Evolutionary conservation across 2,888 invertebrate species (phyloP).

Genomic region (Drosophila paramelanica): DNA sequence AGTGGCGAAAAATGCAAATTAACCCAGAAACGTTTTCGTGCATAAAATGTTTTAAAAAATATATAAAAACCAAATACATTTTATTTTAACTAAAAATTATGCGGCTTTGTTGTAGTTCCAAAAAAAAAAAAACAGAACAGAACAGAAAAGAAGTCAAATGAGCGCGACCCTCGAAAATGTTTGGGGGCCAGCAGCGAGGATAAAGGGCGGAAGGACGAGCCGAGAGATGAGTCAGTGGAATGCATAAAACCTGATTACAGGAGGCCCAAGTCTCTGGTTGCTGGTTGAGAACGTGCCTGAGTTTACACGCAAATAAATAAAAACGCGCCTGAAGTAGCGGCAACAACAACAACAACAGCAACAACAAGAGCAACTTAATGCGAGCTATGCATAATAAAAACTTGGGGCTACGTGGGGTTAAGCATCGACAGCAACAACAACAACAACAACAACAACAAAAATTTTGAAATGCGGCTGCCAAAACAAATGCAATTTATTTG

Average conservation of each 20-base stretch:
- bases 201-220: background rate
- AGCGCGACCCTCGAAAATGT: slow-evolving; percentile 16
- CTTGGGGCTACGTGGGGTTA: slow-evolving; percentile 37
- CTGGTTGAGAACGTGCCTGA: slow-evolving; percentile 49
- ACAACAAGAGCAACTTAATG: slow-evolving; percentile 28
- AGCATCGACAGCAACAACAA: slow-evolving; percentile 30
- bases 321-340: slow-evolving; percentile 24
- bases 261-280: slow-evolving; percentile 20
- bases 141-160: slow-evolving; percentile 41
- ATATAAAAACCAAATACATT: background rate
- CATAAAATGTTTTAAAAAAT: slow-evolving; percentile 66
- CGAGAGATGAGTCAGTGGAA: slow-evolving; percentile 8
- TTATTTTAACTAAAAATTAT: slow-evolving; percentile 67
- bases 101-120: slow-evolving; percentile 52
- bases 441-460: slow-evolving; percentile 12
- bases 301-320: slow-evolving; percentile 52
- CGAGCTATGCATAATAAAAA: slow-evolving; percentile 50
- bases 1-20: slow-evolving; percentile 55
- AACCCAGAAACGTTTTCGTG: slow-evolving; percentile 75
- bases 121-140: slow-evolving; percentile 12
- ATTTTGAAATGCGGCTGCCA: slow-evolving; percentile 39
- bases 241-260: slow-evolving; percentile 58
- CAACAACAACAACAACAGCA: slow-evolving; percentile 8
- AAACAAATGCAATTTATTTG: slow-evolving; percentile 65
- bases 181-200: background rate